A percentile compares a stretch with the other conserved stretches of the same genome.
These are phyloP conservation scores for Agonopterix heracliana DNA, from an alignment of 2,888 invertebrate species.

Conservation along the genomic window DNA sequence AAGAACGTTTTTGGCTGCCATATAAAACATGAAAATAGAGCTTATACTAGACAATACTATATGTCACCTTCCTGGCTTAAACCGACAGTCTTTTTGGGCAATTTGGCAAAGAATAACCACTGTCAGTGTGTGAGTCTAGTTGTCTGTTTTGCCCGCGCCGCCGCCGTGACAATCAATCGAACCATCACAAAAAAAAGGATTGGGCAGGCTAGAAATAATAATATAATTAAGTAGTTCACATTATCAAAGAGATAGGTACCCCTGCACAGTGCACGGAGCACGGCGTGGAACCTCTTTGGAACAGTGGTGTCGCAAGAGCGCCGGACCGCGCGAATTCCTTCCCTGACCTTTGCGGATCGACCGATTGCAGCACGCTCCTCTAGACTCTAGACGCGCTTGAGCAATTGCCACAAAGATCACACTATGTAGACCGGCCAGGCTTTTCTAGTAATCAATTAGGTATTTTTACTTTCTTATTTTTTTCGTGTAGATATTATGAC, in stretches of 20 bases:
- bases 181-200: no score
- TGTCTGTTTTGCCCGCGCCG: no score
- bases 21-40: no score
- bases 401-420: constrained; percentile 63
- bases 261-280: constrained; percentile 13
- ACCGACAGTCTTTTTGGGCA: no score
- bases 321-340: constrained; percentile 74
- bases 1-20: no score
- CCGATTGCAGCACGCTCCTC: constrained; percentile 69
- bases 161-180: no score
- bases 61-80: no score
- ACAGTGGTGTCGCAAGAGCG: constrained; percentile 58
- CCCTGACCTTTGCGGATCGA: constrained; percentile 74
- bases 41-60: no score
- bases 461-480: neutral
- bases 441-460: neutral
- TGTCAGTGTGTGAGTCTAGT: no score
- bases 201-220: no score
- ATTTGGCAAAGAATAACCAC: no score
- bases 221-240: neutral
- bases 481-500: neutral
- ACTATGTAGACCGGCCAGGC: constrained; percentile 35
- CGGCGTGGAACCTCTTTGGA: constrained; percentile 47
- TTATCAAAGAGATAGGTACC: neutral
- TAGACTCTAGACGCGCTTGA: constrained; percentile 64